phyloP scores from a whole-genome alignment of 2,888 invertebrate species.

The Dusona sp. region DNA sequence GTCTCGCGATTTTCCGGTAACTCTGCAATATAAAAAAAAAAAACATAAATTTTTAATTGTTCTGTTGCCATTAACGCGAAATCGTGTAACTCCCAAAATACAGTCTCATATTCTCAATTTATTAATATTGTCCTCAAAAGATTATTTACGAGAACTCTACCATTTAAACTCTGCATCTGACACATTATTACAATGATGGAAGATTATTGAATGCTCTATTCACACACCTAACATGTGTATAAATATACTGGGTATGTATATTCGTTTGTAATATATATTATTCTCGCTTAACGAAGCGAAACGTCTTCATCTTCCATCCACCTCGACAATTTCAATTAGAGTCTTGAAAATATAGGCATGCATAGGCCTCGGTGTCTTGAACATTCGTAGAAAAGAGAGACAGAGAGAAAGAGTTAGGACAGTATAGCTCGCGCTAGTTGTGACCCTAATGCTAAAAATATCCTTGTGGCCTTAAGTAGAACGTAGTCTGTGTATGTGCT shows the following conservation, averaged over 20 bases:
- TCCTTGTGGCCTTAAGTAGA: conserved; percentile 78
- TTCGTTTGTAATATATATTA: conserved; percentile 36
- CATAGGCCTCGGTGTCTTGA: conserved; percentile 29
- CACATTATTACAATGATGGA: conserved; percentile 1
- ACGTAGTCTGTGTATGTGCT: conserved; percentile 71
- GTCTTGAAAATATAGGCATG: conserved; percentile 39
- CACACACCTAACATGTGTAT: background rate
- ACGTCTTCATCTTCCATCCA: conserved; percentile 53
- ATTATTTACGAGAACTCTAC: conserved; percentile 3
- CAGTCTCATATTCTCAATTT: background rate
- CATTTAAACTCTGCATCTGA: background rate
- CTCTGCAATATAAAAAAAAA: conserved; percentile 77
- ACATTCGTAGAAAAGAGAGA: conserved; percentile 60
- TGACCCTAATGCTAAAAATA: conserved; percentile 83
- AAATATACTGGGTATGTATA: background rate
- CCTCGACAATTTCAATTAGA: conserved; percentile 60
- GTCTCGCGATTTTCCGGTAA: conserved; percentile 83
- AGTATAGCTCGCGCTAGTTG: conserved; percentile 71
- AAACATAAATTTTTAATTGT: background rate
- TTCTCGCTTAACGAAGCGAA: conserved; percentile 49
- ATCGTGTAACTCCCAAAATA: background rate
- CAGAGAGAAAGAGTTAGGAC: conserved; percentile 66
- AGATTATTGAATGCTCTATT: conserved; percentile 15
- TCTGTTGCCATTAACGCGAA: background rate
- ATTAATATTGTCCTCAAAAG: background rate